Conservation (phyloP, 2,113 vertebrate species). For the Notiomystis cincta region DNA sequence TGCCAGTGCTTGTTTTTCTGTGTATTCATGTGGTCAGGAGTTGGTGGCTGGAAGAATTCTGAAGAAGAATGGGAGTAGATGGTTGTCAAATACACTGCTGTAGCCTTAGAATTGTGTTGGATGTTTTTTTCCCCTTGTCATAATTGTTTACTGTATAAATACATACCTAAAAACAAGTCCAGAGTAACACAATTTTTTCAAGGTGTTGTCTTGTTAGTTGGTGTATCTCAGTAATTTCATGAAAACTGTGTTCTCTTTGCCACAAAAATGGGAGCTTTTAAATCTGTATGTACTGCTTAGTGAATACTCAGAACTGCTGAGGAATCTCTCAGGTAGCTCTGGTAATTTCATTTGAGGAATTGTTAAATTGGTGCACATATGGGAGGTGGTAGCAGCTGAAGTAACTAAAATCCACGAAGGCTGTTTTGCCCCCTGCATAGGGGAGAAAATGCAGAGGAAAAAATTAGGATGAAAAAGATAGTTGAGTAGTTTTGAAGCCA, state of each 20-base stretch:
- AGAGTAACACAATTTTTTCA: background rate
- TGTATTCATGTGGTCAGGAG: background rate
- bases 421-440: background rate
- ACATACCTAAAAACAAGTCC: background rate
- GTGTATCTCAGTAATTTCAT: background rate
- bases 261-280: background rate
- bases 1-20: rapidly evolving
- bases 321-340: background rate
- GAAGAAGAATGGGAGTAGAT: background rate
- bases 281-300: background rate
- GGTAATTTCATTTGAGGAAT: background rate
- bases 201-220: background rate
- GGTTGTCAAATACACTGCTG: background rate
- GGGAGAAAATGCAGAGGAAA: background rate
- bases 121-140: background rate
- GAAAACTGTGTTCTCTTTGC: background rate
- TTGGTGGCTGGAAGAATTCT: background rate
- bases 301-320: background rate
- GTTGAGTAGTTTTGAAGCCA: background rate
- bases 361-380: background rate
- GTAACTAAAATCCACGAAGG: background rate
- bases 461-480: background rate
- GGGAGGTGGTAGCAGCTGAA: background rate
- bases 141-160: background rate
- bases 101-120: background rate